Conservation (phyloP, 2,888 invertebrate species). For the Trachelus stipa region DNA sequence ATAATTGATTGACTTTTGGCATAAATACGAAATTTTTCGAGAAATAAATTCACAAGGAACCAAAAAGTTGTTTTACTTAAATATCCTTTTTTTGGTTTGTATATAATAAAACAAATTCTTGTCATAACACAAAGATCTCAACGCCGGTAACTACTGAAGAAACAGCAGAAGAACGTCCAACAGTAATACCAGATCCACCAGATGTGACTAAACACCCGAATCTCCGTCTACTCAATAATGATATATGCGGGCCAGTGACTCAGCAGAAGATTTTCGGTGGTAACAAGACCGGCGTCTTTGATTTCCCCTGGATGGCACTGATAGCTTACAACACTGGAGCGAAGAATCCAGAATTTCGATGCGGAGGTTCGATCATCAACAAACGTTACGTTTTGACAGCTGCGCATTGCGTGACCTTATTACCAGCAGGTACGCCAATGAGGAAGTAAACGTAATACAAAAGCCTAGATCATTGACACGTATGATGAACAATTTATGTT, state of each 20-base stretch:
- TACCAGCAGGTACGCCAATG: conserved; percentile 46
- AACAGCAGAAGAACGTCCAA: not conserved
- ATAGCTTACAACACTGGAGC: conserved; percentile 70
- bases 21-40: not conserved
- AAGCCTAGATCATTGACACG: not conserved
- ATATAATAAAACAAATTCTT: not conserved
- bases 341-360: conserved; percentile 45
- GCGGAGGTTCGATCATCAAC: conserved; percentile 69
- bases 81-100: too few relatives aligned
- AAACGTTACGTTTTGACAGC: conserved; percentile 71
- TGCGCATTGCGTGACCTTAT: conserved; percentile 69
- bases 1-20: not conserved
- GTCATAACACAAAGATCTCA: not conserved
- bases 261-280: conserved; percentile 74
- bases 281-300: conserved; percentile 71
- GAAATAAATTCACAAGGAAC: not conserved
- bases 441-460: not conserved
- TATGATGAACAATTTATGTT: not conserved
- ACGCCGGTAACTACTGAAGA: not conserved
- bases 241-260: conserved; percentile 71
- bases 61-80: not conserved
- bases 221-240: conserved; percentile 57
- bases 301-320: conserved; percentile 83
- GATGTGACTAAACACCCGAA: conserved; percentile 65
- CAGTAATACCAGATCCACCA: conserved; percentile 41